Evolutionary conservation across 2,888 invertebrate genomes (phyloP).

Genomic region (Vannuccia rotundouncinata): DNA sequence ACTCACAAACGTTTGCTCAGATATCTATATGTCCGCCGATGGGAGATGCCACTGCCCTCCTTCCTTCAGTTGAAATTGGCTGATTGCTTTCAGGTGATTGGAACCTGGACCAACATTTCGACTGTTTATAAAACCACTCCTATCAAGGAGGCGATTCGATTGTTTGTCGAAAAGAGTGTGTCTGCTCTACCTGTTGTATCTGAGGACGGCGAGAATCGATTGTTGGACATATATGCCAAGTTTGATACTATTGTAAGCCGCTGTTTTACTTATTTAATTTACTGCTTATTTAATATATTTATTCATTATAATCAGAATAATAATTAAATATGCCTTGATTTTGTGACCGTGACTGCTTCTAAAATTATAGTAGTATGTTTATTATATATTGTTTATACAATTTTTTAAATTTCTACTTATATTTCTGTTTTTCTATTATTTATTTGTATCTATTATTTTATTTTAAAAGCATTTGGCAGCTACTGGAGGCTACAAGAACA

Average conservation of each 20-base stretch:
- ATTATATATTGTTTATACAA: not conserved
- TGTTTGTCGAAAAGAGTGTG: constrained; percentile 31
- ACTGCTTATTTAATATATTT: not conserved
- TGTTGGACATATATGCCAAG: constrained; percentile 37
- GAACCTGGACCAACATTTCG: constrained; percentile 28
- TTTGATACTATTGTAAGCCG: constrained; percentile 37
- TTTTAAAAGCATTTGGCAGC: constrained; percentile 37
- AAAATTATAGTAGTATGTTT: not conserved
- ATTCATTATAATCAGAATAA: not conserved
- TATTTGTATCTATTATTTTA: not conserved
- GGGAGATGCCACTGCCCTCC: constrained; percentile 29
- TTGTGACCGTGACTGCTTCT: not conserved
- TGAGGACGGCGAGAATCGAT: constrained; percentile 12
- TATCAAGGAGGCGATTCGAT: constrained; percentile 24
- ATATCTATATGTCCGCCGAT: constrained; percentile 27
- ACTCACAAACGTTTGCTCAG: constrained; percentile 34
- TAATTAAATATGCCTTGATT: not conserved
- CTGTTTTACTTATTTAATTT: too few species aligned
- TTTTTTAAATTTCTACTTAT: not conserved
- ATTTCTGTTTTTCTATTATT: not conserved
- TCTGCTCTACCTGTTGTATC: constrained; percentile 33
- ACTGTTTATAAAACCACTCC: not conserved
- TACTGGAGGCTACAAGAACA: constrained; percentile 34
- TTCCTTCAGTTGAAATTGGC: constrained; percentile 19
- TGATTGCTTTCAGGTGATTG: not conserved